phyloP scores from a whole-genome alignment of 1,140 invertebrate species.

The Patella vulgata region DNA sequence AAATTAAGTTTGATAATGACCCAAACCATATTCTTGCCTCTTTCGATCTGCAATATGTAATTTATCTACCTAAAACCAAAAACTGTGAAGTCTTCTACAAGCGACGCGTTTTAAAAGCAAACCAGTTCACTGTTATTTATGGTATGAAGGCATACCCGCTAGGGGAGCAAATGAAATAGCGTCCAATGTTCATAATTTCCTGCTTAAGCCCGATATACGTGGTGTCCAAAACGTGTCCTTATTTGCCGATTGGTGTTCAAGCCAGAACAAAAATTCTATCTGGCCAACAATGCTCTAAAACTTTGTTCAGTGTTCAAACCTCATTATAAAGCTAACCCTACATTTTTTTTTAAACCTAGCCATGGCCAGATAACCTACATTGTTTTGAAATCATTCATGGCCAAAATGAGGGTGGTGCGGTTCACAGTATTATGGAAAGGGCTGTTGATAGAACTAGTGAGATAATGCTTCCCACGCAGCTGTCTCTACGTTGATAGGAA shows the following conservation, averaged over 20 bases:
- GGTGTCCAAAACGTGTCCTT: neutral
- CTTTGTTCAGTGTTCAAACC: no score
- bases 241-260: neutral
- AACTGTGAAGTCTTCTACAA: constrained; percentile 4
- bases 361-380: no score
- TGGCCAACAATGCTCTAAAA: constrained; percentile 1
- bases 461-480: neutral
- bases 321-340: no score
- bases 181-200: neutral
- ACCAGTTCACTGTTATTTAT: constrained; percentile 4
- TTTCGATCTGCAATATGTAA: constrained; percentile 19
- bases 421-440: neutral
- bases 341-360: neutral
- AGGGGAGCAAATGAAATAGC: constrained; percentile 12
- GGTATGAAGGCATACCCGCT: constrained; percentile 12
- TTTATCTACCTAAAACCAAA: constrained; percentile 12
- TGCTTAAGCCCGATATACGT: neutral
- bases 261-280: constrained; percentile 7
- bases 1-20: neutral
- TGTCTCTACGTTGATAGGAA: neutral
- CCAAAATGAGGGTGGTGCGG: neutral
- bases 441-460: neutral
- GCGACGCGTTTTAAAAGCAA: neutral
- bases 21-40: neutral
- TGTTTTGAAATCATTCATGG: no score